Evolutionary conservation across 1,140 invertebrate genomes (phyloP).

Genomic region (Lordiphosa mommai): DNA sequence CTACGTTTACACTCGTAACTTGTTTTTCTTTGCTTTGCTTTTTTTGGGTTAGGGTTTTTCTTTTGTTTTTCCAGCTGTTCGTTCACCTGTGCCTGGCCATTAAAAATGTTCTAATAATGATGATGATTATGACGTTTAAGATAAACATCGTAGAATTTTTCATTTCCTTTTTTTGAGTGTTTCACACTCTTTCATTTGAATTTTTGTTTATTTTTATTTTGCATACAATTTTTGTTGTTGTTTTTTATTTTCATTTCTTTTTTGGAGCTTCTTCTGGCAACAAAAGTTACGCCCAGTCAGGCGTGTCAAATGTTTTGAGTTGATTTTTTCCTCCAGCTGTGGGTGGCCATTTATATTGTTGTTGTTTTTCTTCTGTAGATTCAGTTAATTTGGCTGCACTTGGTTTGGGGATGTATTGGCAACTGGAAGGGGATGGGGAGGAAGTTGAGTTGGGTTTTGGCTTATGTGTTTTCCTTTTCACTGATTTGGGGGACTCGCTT

Average conservation of each 20-base stretch:
- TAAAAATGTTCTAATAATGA: conserved; percentile 24
- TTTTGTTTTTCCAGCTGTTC: conserved; percentile 29
- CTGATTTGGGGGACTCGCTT: conserved; percentile 31
- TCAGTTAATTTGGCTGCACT: conserved; percentile 41
- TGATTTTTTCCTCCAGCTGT: conserved; percentile 47
- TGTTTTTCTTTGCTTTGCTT: conserved; percentile 20
- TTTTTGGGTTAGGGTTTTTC: conserved; percentile 4
- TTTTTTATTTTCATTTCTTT: conserved; percentile 4
- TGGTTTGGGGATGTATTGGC: background rate
- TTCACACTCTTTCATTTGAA: conserved; percentile 32
- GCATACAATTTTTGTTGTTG: conserved; percentile 10
- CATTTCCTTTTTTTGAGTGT: conserved; percentile 29
- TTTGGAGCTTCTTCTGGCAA: conserved; percentile 7
- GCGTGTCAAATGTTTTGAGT: conserved; percentile 57
- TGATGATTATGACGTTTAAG: conserved; percentile 47
- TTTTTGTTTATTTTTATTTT: conserved; percentile 12
- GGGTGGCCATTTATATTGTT: conserved; percentile 17
- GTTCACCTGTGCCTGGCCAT: conserved; percentile 28
- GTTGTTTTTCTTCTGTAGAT: conserved; percentile 30
- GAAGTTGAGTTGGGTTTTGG: background rate
- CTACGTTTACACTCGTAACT: conserved; percentile 2
- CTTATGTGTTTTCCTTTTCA: conserved; percentile 33
- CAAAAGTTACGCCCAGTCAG: conserved; percentile 61
- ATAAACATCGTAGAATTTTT: conserved; percentile 37
- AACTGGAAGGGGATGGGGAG: background rate